A percentile compares a stretch with the other conserved stretches of the same genome.
These are phyloP conservation scores for Ptilonorhynchus violaceus DNA, from an alignment of 2,113 vertebrate species.

Conservation along the genomic window DNA sequence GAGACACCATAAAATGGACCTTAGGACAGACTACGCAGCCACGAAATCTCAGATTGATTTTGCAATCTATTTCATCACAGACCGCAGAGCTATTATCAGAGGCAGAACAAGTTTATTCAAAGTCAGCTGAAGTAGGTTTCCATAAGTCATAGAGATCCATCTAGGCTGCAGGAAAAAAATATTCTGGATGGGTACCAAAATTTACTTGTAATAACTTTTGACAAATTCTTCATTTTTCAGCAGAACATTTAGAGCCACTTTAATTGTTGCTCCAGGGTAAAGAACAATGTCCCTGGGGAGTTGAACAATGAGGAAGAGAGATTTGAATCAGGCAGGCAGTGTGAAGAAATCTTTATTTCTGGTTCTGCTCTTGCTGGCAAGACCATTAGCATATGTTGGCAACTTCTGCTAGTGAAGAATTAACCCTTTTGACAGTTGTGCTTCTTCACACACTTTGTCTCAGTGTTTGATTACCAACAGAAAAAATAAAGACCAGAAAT, in stretches of 20 bases:
- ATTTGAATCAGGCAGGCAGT: background rate
- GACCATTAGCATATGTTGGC: fast-evolving
- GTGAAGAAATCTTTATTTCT: background rate
- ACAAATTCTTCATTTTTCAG: background rate
- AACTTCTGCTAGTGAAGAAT: background rate
- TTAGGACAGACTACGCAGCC: background rate
- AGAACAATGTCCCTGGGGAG: background rate
- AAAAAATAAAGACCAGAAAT: background rate
- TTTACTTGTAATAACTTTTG: background rate
- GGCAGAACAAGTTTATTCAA: background rate
- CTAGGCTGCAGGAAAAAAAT: background rate
- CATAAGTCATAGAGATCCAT: background rate
- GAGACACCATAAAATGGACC: background rate
- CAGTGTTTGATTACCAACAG: background rate
- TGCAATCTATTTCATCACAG: background rate
- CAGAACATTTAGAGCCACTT: background rate
- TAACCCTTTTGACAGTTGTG: background rate
- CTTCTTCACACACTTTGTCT: fast-evolving
- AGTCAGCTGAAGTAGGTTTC: background rate
- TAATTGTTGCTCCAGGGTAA: background rate
- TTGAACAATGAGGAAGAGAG: background rate
- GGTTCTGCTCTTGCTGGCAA: background rate
- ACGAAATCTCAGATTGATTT: background rate
- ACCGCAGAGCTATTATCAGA: background rate
- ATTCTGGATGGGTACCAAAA: background rate